Conservation (phyloP, 2,113 vertebrate species). For the Nothoprocta perdicaria region DNA sequence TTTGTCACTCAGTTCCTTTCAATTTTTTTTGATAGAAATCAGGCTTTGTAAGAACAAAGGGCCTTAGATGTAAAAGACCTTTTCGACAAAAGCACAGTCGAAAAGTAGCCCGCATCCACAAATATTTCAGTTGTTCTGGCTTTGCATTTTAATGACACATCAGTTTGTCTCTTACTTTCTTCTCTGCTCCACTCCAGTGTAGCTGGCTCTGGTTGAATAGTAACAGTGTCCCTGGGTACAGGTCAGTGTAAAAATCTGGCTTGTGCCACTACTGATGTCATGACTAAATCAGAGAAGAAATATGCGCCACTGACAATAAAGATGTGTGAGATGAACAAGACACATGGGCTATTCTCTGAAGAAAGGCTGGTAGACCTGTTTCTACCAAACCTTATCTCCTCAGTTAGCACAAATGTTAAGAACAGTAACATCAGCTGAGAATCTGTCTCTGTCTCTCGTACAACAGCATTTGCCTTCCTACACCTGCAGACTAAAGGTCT, state of each 20-base stretch:
- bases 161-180: neutral
- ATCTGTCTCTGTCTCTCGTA: neutral
- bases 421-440: neutral
- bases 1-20: neutral
- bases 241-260: neutral
- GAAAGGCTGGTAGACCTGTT: neutral
- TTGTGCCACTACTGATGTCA: neutral
- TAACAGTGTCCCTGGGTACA: rapidly evolving
- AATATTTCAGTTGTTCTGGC: neutral
- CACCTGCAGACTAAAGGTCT: neutral
- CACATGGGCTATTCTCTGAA: rapidly evolving
- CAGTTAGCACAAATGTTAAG: neutral
- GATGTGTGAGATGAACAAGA: neutral
- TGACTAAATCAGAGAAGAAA: neutral
- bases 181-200: neutral
- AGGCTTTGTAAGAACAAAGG: neutral
- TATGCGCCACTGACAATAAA: neutral
- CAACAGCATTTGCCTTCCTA: neutral
- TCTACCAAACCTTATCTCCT: neutral
- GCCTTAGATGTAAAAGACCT: neutral
- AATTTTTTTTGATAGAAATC: neutral
- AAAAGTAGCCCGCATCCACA: neutral
- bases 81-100: neutral
- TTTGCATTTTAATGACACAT: neutral
- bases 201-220: neutral